phyloP scores from a whole-genome alignment of 2,113 vertebrate species.

The Chaetodon auriga region DNA sequence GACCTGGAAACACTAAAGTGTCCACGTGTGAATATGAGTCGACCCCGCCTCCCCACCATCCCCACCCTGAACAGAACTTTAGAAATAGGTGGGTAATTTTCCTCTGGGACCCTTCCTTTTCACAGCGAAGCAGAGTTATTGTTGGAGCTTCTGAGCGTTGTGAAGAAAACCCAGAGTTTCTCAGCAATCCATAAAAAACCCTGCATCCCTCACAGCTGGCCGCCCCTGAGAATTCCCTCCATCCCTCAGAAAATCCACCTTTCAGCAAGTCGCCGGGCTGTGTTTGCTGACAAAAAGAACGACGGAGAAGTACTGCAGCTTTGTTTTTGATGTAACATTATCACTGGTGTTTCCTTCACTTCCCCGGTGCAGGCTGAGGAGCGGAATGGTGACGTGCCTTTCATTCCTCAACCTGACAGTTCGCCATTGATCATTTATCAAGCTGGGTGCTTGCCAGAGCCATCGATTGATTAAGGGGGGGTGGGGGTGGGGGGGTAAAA shows the following conservation, averaged over 20 bases:
- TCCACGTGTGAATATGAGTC: not conserved
- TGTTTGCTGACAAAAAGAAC: constrained; percentile 39
- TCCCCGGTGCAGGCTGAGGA: constrained; percentile 32
- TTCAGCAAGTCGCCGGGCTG: constrained; percentile 24
- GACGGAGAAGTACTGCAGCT: not conserved
- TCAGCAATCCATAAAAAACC: not conserved
- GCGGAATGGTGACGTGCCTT: constrained; percentile 49
- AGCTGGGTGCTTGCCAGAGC: constrained; percentile 33
- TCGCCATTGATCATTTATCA: constrained; percentile 77
- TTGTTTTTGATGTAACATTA: constrained; percentile 31
- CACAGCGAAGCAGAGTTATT: constrained; percentile 3
- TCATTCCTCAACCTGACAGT: constrained; percentile 77
- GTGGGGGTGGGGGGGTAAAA: constrained; percentile 37
- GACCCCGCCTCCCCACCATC: too few species aligned
- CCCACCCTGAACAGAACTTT: not conserved
- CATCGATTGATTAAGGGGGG: constrained; percentile 63
- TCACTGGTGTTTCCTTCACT: constrained; percentile 41
- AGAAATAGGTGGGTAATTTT: constrained; percentile 16
- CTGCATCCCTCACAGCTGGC: constrained; percentile 36
- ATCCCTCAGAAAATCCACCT: constrained; percentile 31
- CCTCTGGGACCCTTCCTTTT: constrained; percentile 5
- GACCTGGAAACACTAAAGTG: not conserved
- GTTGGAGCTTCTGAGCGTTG: constrained; percentile 25
- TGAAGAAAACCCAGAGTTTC: constrained; percentile 15
- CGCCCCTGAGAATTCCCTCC: constrained; percentile 38